phyloP scores from a whole-genome alignment of 2,113 vertebrate genomes.

The Chaetops frenatus region DNA sequence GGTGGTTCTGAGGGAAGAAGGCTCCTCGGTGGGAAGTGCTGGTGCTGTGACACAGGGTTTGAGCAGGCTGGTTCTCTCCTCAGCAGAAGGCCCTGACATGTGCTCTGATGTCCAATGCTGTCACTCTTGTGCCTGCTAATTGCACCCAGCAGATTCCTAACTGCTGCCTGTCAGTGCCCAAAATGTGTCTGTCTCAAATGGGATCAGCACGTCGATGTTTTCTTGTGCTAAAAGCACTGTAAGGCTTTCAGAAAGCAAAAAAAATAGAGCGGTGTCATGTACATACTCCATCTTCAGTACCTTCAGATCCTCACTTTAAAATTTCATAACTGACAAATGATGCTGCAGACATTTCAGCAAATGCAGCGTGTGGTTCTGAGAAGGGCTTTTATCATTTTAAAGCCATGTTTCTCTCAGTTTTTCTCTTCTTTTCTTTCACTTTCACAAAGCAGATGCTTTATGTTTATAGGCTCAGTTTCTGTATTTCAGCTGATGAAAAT shows the following conservation, averaged over 20 bases:
- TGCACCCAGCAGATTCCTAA: not conserved
- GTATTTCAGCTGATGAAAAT: not conserved
- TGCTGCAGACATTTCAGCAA: not conserved
- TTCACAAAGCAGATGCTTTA: conserved; percentile 3
- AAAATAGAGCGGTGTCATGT: not conserved
- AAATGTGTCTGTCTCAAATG: not conserved
- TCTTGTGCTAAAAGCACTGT: not conserved
- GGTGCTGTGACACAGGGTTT: accelerated
- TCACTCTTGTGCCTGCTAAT: not conserved
- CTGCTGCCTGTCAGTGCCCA: not conserved
- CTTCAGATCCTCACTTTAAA: not conserved
- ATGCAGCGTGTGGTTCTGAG: not conserved
- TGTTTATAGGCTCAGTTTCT: not conserved
- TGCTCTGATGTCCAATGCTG: not conserved
- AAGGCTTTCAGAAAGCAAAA: not conserved
- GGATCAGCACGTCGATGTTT: not conserved
- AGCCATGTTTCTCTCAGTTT: not conserved
- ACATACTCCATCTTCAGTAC: not conserved
- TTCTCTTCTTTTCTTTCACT: not conserved
- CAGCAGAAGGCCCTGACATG: not conserved
- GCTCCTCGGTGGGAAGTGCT: not conserved
- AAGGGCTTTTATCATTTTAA: not conserved
- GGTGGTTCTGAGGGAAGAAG: not conserved
- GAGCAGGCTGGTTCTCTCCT: not conserved
- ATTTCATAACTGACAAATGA: not conserved